A percentile compares a stretch with the other conserved stretches of the same genome.
These are phyloP conservation scores for Metalampra italica DNA, from an alignment of 2,888 invertebrate genomes.

Conservation along the genomic window DNA sequence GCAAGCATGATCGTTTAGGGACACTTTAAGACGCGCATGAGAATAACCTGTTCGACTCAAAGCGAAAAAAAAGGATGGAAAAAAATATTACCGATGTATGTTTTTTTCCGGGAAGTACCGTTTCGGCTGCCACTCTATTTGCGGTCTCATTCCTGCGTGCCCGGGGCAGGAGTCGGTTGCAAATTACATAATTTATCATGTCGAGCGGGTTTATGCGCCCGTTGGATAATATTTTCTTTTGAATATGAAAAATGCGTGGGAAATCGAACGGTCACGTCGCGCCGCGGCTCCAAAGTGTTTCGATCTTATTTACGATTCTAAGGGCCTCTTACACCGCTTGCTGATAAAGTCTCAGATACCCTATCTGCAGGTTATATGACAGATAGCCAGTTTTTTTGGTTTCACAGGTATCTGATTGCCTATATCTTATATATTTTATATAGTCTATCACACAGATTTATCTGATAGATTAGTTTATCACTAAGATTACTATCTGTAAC, in stretches of 20 bases:
- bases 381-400: no score
- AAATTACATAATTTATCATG: slow-evolving; percentile 63
- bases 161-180: slow-evolving; percentile 34
- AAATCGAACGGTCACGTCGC: slow-evolving; percentile 1
- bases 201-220: slow-evolving; percentile 40
- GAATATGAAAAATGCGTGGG: slow-evolving; percentile 3
- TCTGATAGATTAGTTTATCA: no score
- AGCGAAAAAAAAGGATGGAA: slow-evolving; percentile 11
- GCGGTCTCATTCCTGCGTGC: slow-evolving; percentile 25
- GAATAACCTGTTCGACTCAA: slow-evolving; percentile 1
- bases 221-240: slow-evolving; percentile 40
- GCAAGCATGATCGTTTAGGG: no score
- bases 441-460: no score
- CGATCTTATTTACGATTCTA: background rate
- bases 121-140: slow-evolving; percentile 26
- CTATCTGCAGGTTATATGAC: no score
- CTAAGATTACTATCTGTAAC: no score
- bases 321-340: no score
- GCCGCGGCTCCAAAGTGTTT: background rate
- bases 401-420: no score
- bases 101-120: slow-evolving; percentile 17
- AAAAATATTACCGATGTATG: slow-evolving; percentile 21
- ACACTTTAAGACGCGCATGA: no score
- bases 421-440: no score
- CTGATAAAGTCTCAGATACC: no score